Evolutionary conservation across 2,888 invertebrate genomes (phyloP), one percentile per base, ranked within the genome.

Genomic region (Helicoverpa assulta): DNA sequence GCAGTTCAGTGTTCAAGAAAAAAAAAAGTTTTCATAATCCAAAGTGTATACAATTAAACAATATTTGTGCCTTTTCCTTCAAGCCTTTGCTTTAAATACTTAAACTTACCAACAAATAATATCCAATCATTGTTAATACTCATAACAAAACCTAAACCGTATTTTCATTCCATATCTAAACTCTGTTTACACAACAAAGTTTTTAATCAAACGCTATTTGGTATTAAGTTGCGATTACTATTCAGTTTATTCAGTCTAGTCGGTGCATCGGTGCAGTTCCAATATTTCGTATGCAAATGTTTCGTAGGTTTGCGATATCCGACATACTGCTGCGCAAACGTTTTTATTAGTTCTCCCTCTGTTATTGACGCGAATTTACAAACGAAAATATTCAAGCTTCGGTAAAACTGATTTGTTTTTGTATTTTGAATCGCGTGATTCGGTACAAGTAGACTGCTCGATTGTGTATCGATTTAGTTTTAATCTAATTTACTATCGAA

Each of bases 221-320:
- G 85, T 89, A 86, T 87, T 88, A 51, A 86, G 84, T 81, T 87
- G 87, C 80, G 77, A 82, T 85, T 86, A 86, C 88, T 88, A 90
- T 87, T 85, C 87, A 86, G 84, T 89, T 84, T 85, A 88, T 86
- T 86, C 80, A 82, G 88, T 88, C 89, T 89, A 87, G 87, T 86
- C 86, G 69, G 76, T 87, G 88, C 90, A 88, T 86, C 86, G 68
- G 76, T 87, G 88, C 90, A 88, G 86, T 87, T 81, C 78, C 85
- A 78, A 65, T 86, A 90, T 89, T 89, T 90, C 89, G 86, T 89
- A 93, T 93, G 92, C 92, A 93, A 93, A 94, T 91, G 80, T 84
- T 81, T 80, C 73, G 77, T 82, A 67, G 72, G 82, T 82, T 14
- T 84, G 68, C 84, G 82, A 86, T 84, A 87, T 85, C 86, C 86